A percentile compares a stretch with the other conserved stretches of the same genome.
phyloP scores from a whole-genome alignment of 2,113 vertebrate species.

The Sander lucioperca region DNA sequence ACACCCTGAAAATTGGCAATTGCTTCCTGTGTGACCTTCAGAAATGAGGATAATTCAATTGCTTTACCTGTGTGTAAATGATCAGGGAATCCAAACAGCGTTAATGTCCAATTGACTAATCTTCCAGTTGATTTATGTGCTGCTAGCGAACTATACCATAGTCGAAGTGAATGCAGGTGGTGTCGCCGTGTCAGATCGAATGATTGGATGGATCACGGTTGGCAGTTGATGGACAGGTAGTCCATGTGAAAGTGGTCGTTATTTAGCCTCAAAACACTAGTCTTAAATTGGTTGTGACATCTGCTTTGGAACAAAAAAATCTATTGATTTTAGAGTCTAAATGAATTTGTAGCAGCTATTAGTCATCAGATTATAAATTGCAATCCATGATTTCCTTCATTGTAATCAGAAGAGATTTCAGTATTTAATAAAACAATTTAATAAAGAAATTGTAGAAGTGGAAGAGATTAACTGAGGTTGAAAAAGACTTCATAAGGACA shows the following conservation, averaged over 20 bases:
- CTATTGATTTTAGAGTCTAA: not conserved
- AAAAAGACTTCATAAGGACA: not conserved
- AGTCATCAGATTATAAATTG: not conserved
- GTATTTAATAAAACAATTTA: not conserved
- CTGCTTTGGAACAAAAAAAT: not conserved
- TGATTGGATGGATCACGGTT: not conserved
- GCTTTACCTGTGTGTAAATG: constrained; percentile 8
- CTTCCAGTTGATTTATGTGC: constrained; percentile 24
- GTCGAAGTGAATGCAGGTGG: not conserved
- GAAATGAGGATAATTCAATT: constrained; percentile 38
- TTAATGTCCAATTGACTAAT: constrained; percentile 32
- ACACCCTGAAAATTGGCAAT: constrained; percentile 30
- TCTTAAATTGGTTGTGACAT: not conserved
- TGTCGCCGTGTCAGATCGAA: not conserved
- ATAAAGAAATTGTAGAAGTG: not conserved
- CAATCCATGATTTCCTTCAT: not conserved
- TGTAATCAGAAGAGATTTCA: not conserved
- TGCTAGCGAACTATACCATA: not conserved
- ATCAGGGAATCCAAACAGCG: constrained; percentile 33
- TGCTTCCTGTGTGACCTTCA: constrained; percentile 28
- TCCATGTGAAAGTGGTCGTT: not conserved
- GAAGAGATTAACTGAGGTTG: not conserved
- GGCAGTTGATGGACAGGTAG: constrained; percentile 9
- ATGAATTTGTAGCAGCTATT: not conserved
- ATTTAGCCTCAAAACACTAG: not conserved